phyloP scores from a whole-genome alignment of 2,888 invertebrate species.

The Odontocerum albicorne region DNA sequence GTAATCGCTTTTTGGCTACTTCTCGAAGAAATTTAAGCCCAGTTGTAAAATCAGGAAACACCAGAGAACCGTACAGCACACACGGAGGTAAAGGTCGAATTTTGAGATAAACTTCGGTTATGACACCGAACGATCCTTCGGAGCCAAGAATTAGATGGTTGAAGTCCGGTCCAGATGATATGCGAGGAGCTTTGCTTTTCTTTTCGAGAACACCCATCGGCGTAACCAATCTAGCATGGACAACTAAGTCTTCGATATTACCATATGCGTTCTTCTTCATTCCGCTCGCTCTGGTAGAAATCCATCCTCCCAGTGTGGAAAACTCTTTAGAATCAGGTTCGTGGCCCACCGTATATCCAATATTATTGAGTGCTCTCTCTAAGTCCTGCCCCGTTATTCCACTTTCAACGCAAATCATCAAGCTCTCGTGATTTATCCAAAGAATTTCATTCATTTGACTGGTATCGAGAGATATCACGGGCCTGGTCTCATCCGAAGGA shows the following conservation, averaged over 20 bases:
- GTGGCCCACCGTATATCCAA: conserved; percentile 89
- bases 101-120: conserved; percentile 89
- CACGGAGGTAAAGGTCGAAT: conserved; percentile 85
- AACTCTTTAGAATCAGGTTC: conserved; percentile 99
- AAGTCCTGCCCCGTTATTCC: conserved; percentile 95
- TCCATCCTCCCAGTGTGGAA: conserved; percentile 96
- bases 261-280: conserved; percentile 99
- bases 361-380: conserved; percentile 76
- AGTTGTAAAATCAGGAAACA: conserved; percentile 89
- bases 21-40: conserved; percentile 91
- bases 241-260: conserved; percentile 93
- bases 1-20: conserved; percentile 76
- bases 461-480: conserved; percentile 89
- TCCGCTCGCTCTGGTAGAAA: no score
- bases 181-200: conserved; percentile 79
- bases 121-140: conserved; percentile 93
- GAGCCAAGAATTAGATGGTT: conserved; percentile 88
- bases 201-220: conserved; percentile 82
- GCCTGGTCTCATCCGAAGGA: conserved; percentile 73
- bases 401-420: conserved; percentile 80
- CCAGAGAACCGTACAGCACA: conserved; percentile 89
- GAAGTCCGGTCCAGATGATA: conserved; percentile 94
- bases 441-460: conserved; percentile 94
- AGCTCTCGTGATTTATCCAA: conserved; percentile 87
- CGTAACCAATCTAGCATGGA: conserved; percentile 87